Evolutionary conservation across 2,113 vertebrate species (phyloP), one percentile per base, ranked within the genome.

Genomic region (Lycaon pictus): DNA sequence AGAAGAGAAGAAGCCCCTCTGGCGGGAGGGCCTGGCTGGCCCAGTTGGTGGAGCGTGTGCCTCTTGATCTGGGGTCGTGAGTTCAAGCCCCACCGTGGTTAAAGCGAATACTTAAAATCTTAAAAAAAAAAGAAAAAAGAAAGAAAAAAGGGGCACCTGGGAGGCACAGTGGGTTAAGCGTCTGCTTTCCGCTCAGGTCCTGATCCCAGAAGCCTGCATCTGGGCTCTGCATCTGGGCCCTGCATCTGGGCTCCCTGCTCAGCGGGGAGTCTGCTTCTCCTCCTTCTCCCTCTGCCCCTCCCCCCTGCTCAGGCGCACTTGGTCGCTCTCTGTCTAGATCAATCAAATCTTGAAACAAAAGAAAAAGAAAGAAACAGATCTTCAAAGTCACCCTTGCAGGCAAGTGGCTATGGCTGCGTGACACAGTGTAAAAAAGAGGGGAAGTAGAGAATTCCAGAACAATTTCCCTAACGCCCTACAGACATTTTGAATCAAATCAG

Each of bases 171-270:
- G 9, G 2, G 4, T 71, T 22, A 37, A 71, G 67, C 16, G 32
- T 9, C 32, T 22, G 19, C n/a, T n/a, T 22, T 35, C 4, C 1
- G 69, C n/a, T 71, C 69, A 37, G 19, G 69, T 22, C 9, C 16
- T 20, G 2, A 71, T 71, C 69, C 19, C n/a, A 2, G n/a, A 4
- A 10, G 11, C n/a, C 19, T 71, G 19, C 9, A 15, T 10, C n/a
- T 3, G n/a, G 32, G 17, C n/a, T 6, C 27, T 2, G 3, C 67
- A 0, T 71, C n/a, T 0, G 4, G 67, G 37, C 37, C 4, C 37
- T 35, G 35, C 35, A 37, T 37, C 35, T 37, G 37, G 37, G 37
- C 65, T n/a, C 29, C 65, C 65, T 67, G 65, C 29, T 67, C 29
- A 8, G 29, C 63, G 13, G 63, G 5, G 32, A 69, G 67, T 17